These are phyloP conservation scores for Polia nebulosa DNA, from an alignment of 2,888 invertebrate species.

Conservation along the genomic window DNA sequence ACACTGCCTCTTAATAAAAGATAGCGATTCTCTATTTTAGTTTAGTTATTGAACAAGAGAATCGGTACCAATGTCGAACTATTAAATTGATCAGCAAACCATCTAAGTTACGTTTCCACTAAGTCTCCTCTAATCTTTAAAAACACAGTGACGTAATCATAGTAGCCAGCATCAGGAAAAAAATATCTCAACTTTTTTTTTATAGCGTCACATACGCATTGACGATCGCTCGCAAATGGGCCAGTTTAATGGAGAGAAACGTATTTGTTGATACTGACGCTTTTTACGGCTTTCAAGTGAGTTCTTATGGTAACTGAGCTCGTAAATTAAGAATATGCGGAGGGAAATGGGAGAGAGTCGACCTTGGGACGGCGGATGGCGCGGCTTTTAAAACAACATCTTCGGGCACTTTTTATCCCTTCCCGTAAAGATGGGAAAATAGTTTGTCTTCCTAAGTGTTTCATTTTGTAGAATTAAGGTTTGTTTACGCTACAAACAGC, in stretches of 20 bases:
- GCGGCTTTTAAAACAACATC: slow-evolving; percentile 56
- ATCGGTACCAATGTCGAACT: too few species aligned
- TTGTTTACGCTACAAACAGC: neutral
- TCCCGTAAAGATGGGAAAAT: slow-evolving; percentile 16
- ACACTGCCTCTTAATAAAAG: too few species aligned
- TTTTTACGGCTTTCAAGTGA: slow-evolving; percentile 71
- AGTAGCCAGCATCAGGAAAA: slow-evolving; percentile 42
- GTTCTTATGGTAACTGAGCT: slow-evolving; percentile 66
- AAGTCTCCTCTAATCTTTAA: neutral
- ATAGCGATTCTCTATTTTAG: too few species aligned
- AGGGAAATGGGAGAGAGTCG: slow-evolving; percentile 57
- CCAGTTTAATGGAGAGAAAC: slow-evolving; percentile 69
- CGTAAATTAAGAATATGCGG: slow-evolving; percentile 69
- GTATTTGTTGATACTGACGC: slow-evolving; percentile 69
- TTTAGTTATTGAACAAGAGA: too few species aligned
- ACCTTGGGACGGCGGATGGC: slow-evolving; percentile 53
- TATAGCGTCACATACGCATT: slow-evolving; percentile 71
- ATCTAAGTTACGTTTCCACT: neutral
- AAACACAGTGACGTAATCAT: slow-evolving; percentile 12
- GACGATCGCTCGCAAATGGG: slow-evolving; percentile 66
- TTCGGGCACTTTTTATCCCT: slow-evolving; percentile 44
- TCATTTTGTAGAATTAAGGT: neutral
- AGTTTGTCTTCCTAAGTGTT: slow-evolving; percentile 18
- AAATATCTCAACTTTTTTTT: slow-evolving; percentile 61
- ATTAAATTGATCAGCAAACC: neutral